These are phyloP conservation scores for Corvus moneduloides DNA, from an alignment of 2,113 vertebrate species.

Conservation along the genomic window DNA sequence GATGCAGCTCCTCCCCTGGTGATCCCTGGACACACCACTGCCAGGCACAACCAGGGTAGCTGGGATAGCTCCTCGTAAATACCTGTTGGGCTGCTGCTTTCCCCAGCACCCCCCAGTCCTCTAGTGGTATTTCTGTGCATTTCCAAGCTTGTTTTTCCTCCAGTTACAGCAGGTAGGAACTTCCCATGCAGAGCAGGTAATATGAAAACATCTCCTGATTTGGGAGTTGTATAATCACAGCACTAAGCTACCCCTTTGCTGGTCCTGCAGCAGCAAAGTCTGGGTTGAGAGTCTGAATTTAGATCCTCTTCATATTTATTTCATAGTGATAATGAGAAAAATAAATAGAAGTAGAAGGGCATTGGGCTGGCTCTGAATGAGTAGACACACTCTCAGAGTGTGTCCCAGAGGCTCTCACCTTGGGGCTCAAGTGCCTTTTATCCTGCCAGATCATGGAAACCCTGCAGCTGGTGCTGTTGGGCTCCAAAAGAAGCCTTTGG, in stretches of 20 bases:
- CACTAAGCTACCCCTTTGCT: not conserved
- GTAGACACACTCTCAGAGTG: not conserved
- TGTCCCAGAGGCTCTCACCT: not conserved
- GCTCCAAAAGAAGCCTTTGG: not conserved
- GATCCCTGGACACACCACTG: too few species aligned
- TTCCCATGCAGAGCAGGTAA: not conserved
- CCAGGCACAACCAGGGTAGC: not conserved
- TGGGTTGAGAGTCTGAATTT: not conserved
- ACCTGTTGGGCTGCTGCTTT: not conserved
- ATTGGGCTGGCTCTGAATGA: not conserved
- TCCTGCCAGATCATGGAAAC: not conserved
- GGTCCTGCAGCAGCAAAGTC: not conserved
- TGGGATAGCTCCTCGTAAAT: not conserved
- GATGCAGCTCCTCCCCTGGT: not conserved
- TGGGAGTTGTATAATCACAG: not conserved
- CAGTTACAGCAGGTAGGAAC: fast-evolving
- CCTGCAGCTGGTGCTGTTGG: not conserved
- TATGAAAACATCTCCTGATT: not conserved
- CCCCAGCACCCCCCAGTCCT: not conserved
- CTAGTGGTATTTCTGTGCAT: not conserved
- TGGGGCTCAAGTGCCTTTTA: not conserved
- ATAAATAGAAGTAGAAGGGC: not conserved
- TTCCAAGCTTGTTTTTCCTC: not conserved
- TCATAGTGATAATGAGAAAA: not conserved
- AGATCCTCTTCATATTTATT: not conserved